Conservation (phyloP, 2,113 vertebrate species). For the Apeltes quadracus region DNA sequence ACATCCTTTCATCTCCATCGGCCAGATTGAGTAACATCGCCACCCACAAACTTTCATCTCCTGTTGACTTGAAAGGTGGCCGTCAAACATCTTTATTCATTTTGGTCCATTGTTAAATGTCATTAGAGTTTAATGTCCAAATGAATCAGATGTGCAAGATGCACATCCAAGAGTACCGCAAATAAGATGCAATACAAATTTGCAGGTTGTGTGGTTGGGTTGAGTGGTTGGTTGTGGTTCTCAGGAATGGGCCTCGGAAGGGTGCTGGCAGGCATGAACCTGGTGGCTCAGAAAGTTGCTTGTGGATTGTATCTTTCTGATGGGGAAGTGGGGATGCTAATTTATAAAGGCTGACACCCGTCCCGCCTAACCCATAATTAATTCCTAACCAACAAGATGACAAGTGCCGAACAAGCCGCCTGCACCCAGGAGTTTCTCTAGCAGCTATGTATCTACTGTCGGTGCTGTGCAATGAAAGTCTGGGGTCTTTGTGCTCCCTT, state of each 20-base stretch:
- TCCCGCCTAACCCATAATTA: no score
- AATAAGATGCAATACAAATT: neutral
- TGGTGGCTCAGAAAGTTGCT: neutral
- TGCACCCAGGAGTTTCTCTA: no score
- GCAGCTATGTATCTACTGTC: no score
- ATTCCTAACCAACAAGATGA: no score
- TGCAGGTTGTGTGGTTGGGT: no score
- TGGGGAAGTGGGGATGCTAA: no score
- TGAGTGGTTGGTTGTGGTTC: neutral
- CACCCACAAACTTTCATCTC: neutral
- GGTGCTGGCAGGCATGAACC: neutral
- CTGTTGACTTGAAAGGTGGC: neutral
- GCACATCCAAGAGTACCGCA: neutral
- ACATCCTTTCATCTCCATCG: slow-evolving; percentile 23
- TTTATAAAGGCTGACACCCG: no score
- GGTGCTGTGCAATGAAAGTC: no score
- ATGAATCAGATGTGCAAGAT: no score
- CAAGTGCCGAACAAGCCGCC: no score
- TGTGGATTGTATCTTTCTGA: no score
- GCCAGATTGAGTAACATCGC: slow-evolving; percentile 14
- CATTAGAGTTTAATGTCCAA: neutral
- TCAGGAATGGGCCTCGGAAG: neutral
- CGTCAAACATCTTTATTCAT: slow-evolving; percentile 17
- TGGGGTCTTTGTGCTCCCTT: neutral
- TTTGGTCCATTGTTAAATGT: neutral